Percentiles rank a stretch among this genome's conserved stretches.
These are phyloP conservation scores for Drosophila paracracens DNA, from an alignment of 2,888 invertebrate genomes.

Conservation along the genomic window DNA sequence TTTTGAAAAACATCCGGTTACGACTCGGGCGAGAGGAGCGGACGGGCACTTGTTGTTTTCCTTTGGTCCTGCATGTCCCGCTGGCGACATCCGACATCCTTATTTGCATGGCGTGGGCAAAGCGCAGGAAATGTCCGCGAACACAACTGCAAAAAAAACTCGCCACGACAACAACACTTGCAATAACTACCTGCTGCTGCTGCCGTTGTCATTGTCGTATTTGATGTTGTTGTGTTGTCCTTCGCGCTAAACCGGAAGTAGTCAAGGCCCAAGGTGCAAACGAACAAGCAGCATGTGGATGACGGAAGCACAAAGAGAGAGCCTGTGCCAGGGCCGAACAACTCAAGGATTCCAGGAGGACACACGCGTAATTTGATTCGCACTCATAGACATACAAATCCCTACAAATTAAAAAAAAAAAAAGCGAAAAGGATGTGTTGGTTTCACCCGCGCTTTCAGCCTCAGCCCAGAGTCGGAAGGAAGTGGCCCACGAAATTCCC, in stretches of 20 bases:
- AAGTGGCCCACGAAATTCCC: conserved; percentile 70
- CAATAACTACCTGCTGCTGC: conserved; percentile 57
- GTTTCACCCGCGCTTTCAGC: conserved; percentile 35
- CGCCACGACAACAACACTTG: conserved; percentile 17
- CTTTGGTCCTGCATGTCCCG: conserved; percentile 45
- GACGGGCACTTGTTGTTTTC: conserved; percentile 57
- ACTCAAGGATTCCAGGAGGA: conserved; percentile 2
- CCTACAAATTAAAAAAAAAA: not conserved
- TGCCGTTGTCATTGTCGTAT: conserved; percentile 22
- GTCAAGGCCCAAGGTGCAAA: conserved; percentile 78
- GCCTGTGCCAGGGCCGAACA: conserved; percentile 2
- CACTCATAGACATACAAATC: conserved; percentile 54
- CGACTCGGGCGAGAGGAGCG: conserved; percentile 3
- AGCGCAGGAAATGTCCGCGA: conserved; percentile 68
- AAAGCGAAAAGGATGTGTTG: conserved; percentile 13
- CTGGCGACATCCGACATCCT: conserved; percentile 67
- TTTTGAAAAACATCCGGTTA: conserved; percentile 57
- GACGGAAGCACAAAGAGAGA: conserved; percentile 48
- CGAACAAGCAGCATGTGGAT: conserved; percentile 70
- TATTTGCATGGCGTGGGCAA: conserved; percentile 70
- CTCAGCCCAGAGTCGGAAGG: conserved; percentile 53
- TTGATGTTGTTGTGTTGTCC: conserved; percentile 52
- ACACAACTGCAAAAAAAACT: conserved; percentile 43
- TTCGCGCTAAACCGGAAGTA: conserved; percentile 77
- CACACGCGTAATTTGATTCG: conserved; percentile 73